Conservation (phyloP, 2,888 invertebrate genomes). For the Lithophane semibrunnea region DNA sequence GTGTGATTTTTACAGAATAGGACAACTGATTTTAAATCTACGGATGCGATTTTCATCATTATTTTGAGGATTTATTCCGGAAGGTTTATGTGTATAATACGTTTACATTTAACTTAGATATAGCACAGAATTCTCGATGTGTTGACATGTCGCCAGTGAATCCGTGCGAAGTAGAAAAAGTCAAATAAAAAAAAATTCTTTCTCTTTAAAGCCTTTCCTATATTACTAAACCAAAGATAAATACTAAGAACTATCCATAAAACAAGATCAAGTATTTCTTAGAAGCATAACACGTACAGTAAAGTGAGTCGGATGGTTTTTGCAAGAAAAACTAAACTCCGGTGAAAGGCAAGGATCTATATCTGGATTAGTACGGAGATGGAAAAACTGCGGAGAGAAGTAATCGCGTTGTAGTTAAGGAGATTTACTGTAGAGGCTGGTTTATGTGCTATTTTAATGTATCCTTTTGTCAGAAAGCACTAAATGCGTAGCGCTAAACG, state of each 20-base stretch:
- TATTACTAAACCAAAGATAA: background rate
- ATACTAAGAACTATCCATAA: conserved; percentile 12
- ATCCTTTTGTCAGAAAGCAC: background rate
- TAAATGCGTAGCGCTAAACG: too few species aligned
- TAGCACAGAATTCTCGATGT: too few species aligned
- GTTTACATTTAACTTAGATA: too few species aligned
- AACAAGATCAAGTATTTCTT: conserved; percentile 48
- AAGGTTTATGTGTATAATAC: too few species aligned
- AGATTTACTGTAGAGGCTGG: conserved; percentile 22
- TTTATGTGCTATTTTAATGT: conserved; percentile 22
- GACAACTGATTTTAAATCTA: too few species aligned
- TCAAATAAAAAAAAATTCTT: background rate
- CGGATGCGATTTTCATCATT: too few species aligned
- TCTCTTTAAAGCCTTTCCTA: background rate
- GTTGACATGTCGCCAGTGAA: too few species aligned
- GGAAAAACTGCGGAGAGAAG: conserved; percentile 41
- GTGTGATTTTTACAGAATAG: too few species aligned
- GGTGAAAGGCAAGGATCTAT: conserved; percentile 71
- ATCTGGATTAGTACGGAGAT: conserved; percentile 72
- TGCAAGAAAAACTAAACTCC: conserved; percentile 71
- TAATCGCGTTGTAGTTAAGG: conserved; percentile 8
- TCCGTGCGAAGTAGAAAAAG: too few species aligned
- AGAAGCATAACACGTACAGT: conserved; percentile 62
- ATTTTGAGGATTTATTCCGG: too few species aligned
- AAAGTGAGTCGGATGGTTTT: conserved; percentile 62